phyloP scores from a whole-genome alignment of 2,113 vertebrate genomes.

The Perognathus longimembris region DNA sequence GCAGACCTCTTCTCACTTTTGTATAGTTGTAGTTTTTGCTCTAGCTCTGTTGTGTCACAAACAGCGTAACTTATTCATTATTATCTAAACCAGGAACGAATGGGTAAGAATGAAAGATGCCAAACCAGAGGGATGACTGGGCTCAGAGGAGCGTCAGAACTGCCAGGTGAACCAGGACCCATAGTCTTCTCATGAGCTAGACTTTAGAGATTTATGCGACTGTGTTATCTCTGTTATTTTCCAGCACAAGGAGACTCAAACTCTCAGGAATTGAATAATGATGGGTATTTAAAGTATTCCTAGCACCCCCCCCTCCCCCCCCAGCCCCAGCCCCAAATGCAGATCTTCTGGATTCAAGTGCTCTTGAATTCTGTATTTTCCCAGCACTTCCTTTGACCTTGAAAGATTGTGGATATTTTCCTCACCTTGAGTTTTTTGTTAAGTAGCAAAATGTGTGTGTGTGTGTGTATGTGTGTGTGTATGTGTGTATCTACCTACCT shows the following conservation, averaged over 20 bases:
- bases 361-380: background rate
- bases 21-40: background rate
- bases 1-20: background rate
- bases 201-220: background rate
- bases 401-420: background rate
- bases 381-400: background rate
- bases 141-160: background rate
- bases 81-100: background rate
- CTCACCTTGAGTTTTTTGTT: background rate
- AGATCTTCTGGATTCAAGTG: background rate
- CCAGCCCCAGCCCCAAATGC: too few species aligned
- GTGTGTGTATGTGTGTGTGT: too few species aligned
- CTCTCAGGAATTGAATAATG: background rate
- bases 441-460: too few species aligned
- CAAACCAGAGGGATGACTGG: background rate
- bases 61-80: background rate
- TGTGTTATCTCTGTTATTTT: constrained; percentile 25
- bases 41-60: background rate
- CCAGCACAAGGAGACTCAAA: background rate
- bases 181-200: background rate
- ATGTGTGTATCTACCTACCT: too few species aligned
- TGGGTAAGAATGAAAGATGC: background rate
- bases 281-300: constrained; percentile 20
- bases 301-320: background rate
- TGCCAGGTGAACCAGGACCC: background rate